Evolutionary conservation across 2,113 vertebrate genomes (phyloP), one percentile per base, ranked within the genome.

Genomic region (Parus major): DNA sequence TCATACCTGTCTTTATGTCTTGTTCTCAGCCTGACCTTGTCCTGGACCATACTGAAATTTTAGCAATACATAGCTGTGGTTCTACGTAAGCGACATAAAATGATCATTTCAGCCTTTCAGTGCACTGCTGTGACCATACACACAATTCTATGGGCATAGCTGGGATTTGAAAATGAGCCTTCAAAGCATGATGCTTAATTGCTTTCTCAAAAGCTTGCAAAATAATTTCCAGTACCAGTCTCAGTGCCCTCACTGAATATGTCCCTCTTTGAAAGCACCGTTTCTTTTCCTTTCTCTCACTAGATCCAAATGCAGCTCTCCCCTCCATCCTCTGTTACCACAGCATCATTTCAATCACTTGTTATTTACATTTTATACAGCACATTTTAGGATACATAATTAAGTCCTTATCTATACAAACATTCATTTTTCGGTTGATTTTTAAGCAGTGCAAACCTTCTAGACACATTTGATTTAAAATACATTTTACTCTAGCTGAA

Each of bases 351-450:
- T 92, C 80, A 93, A 46, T 93, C 88, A 79, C 72, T 93, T 86
- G 69, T 65, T 90, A 88, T 90, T 95, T 95, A 59, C 71, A 81
- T 93, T 94, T 92, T 73, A 61, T 76, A 57, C 69, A 90, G 56
- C 60, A 57, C 69, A 84, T 96, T 88, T 90, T 82, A 86, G 82
- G 77, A 53, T 75, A 68, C 69, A 84, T 96, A 93, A 92, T 95
- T 94, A 95, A 95, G 82, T 68, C 80, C 88, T 94, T 84, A 90
- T 92, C 95, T 93, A 69, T 93, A 92, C 89, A 96, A 95, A 95
- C 89, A 95, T 92, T 93, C 65, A 86, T 83, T 92, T 94, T 86
- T 87, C 4, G 39, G 89, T 92, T 95, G 86, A 87, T 93, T 95
- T 95, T 92, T 93, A 95, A 93, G 91, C 84, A 86, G 77, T 49